These are phyloP conservation scores for Ctenopoma kingsleyae DNA, from an alignment of 2,797 vertebrate species.

Conservation along the genomic window DNA sequence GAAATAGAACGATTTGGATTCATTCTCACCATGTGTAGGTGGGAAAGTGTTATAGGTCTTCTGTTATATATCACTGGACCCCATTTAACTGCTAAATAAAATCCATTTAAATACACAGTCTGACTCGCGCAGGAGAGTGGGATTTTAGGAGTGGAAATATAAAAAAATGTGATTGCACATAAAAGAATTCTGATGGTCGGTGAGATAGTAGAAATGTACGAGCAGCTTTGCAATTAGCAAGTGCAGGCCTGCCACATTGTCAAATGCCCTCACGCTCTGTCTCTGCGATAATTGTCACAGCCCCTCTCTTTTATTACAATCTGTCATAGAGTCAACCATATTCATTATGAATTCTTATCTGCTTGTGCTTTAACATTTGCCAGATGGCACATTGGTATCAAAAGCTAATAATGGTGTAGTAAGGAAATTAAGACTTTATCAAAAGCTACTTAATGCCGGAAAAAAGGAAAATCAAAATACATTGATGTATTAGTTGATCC, in stretches of 20 bases:
- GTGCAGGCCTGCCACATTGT: conserved; percentile 76
- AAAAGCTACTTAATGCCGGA: conserved; percentile 83
- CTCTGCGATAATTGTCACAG: conserved; percentile 82
- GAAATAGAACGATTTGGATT: conserved; percentile 78
- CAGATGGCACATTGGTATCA: conserved; percentile 86
- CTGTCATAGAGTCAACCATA: conserved; percentile 82
- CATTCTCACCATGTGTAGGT: conserved; percentile 78
- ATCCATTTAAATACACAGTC: conserved; percentile 46
- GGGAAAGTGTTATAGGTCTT: conserved; percentile 73
- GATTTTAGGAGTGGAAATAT: conserved; percentile 46
- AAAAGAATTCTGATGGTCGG: conserved; percentile 61
- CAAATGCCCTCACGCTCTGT: conserved; percentile 76
- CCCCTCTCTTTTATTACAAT: conserved; percentile 83
- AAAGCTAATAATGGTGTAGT: conserved; percentile 88
- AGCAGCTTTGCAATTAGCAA: conserved; percentile 81
- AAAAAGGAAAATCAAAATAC: conserved; percentile 77
- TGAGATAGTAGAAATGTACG: conserved; percentile 64
- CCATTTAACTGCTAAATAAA: conserved; percentile 63
- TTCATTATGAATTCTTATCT: conserved; percentile 88
- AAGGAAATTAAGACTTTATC: conserved; percentile 88
- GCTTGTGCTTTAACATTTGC: conserved; percentile 82
- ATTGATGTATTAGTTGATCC: conserved; percentile 78
- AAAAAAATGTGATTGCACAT: conserved; percentile 50
- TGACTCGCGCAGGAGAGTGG: conserved; percentile 32
- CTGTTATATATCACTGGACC: conserved; percentile 64